These are phyloP conservation scores for Melanotaenia boesemani DNA, from an alignment of 2,797 vertebrate genomes.

Conservation along the genomic window DNA sequence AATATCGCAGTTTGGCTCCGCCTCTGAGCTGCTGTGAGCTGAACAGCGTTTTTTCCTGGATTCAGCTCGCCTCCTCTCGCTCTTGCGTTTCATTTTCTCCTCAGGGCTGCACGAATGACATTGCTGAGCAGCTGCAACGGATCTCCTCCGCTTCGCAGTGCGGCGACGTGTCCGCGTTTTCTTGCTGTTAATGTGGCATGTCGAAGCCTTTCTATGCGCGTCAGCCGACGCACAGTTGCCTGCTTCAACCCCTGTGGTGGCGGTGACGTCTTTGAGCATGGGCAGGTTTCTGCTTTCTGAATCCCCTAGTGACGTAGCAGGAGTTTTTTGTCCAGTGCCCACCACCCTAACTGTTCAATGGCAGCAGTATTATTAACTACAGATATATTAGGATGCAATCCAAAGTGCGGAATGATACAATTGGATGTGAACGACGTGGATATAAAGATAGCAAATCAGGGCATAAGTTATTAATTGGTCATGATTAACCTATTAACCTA, in stretches of 20 bases:
- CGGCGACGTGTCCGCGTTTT: constrained; percentile 32
- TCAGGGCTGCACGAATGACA: constrained; percentile 58
- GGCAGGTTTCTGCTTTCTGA: constrained; percentile 77
- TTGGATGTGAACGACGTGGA: not conserved
- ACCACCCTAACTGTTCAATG: constrained; percentile 42
- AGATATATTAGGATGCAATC: too few species aligned
- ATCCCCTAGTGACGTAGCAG: constrained; percentile 82
- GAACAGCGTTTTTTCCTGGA: constrained; percentile 83
- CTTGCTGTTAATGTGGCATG: constrained; percentile 48
- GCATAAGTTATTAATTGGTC: not conserved
- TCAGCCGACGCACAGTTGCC: constrained; percentile 48
- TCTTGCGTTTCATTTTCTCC: constrained; percentile 86
- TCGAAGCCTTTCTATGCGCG: constrained; percentile 28
- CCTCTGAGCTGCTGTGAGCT: constrained; percentile 76
- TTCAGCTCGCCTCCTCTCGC: constrained; percentile 82
- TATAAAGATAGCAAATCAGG: constrained; percentile 3
- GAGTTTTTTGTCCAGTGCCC: constrained; percentile 60
- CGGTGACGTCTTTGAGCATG: constrained; percentile 77
- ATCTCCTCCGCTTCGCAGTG: constrained; percentile 17
- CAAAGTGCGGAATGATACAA: too few species aligned
- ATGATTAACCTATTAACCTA: not conserved
- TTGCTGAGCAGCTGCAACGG: constrained; percentile 44
- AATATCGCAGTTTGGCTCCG: constrained; percentile 80
- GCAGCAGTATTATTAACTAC: not conserved
- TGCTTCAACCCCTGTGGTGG: constrained; percentile 59